Base-by-base conservation (phyloP, 1,140 invertebrate species). In the Rhopalosiphum padi region DNA sequence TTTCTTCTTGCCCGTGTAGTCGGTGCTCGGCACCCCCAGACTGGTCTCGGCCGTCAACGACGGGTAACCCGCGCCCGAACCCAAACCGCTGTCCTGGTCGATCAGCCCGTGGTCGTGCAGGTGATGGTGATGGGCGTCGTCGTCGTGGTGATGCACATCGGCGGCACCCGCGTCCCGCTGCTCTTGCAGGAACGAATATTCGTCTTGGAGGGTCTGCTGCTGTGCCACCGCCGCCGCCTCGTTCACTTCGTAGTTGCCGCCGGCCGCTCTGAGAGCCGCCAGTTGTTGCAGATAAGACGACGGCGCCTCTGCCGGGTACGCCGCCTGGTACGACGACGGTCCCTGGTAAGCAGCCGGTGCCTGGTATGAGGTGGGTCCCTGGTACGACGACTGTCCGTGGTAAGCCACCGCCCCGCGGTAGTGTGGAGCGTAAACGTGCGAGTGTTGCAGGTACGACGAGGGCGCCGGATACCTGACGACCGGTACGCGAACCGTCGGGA, bases 1-100 rank as follows among this genome's bases (percentile, higher is more conserved):
- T 85, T 93, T 93, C 46, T 93, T 93, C n/a, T 82, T 93, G 22
- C 77, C 77, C 5, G 91, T 8, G 82, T 93, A 93, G n/a, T 93
- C 91, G 48, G 82, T 55, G 46, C 15, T 93, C 22, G 91, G 91
- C 21, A 93, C 91, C 9, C 68, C 91, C 77, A 93, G 23, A 25
- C 91, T 93, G 46, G 8, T 51, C 53, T 55, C 91, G 82, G 68
- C n/a, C 9, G 91, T 86, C 35, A 93, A 35, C 22, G 91, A 30
- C 8, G 91, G 77, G 46, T 93, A 93, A 53, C 55, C 55, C 25
- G 25, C 55, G 25, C 55, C 22, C 2, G 55, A 60, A 30, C 55
- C 55, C 11, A 60, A 30, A 60, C 48, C 77, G 22, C 68, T 23
- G 46, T 93, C 68, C n/a, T 77, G 60, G 30, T 91, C 90, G 60